Evolutionary conservation across 2,113 vertebrate species (phyloP), one percentile per base, ranked within the genome.

Genomic region (Orientallactaga bullata): DNA sequence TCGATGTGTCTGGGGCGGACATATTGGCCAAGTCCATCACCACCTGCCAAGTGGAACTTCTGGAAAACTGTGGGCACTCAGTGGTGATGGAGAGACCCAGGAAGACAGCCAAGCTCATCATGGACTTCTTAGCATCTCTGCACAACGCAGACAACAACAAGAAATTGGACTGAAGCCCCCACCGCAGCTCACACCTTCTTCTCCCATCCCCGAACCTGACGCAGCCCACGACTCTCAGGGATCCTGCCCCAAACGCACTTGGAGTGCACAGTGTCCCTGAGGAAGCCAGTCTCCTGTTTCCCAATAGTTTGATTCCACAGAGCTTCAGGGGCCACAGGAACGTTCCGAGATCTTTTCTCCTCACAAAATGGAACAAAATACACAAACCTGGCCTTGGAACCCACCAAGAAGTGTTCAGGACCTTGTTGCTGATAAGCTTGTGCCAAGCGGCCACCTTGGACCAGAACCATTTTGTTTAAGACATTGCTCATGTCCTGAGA

Each of bases 31-130:
- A 96, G 0, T 97, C 98, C 0, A 96, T 99, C 51, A 96, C 98
- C 0, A 97, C 97, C 92, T 99, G 98, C 96, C 99, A 98, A 9
- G 98, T 99, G 93, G 98, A 98, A 32, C 96, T 99, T 90, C 96
- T 99, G 96, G 99, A 99, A 92, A 98, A 98, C 98, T 99, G 99
- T 0, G 99, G 99, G 63, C 99, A 99, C 97, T 98, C 98, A 0
- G 99, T 99, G 96, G 97, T 98, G 66, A 96, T 99, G 98, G 99
- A 99, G 96, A 98, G 98, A 51, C 99, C 99, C 12, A 98, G 99
- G 85, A 99, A 99, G 96, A 98, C 98, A 0, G 99, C 99, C 51
- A 98, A 98, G 83, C 99, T 99, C 94, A 97, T 99, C 4, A 39
- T 98, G 8, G 98, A 99, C 97, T 99, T 99, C 91, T 95, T 99